A percentile compares a stretch with the other conserved stretches of the same genome.
These are phyloP conservation scores for Bombus pyrosoma DNA, from an alignment of 1,140 invertebrate genomes.

Conservation along the genomic window DNA sequence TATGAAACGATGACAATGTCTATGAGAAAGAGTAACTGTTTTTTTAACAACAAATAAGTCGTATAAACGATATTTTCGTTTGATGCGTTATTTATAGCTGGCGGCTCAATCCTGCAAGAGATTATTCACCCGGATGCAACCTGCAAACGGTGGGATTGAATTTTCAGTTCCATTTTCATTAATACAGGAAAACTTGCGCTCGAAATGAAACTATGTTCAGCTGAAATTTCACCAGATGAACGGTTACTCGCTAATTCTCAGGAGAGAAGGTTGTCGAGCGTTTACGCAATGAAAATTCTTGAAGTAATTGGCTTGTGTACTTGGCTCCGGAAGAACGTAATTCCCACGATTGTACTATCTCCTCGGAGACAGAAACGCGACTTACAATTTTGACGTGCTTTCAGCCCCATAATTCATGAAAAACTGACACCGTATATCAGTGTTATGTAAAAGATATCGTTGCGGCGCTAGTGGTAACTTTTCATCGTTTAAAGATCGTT, in stretches of 20 bases:
- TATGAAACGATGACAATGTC: no score
- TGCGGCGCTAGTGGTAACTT: not conserved
- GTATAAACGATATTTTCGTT: not conserved
- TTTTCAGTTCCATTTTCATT: slow-evolving; percentile 19
- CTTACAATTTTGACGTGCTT: not conserved
- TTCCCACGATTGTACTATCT: not conserved
- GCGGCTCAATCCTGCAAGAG: not conserved
- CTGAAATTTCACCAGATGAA: not conserved
- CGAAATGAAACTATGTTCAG: not conserved
- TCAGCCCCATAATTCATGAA: not conserved
- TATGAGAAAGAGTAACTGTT: no score
- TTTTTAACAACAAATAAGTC: not conserved
- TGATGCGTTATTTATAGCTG: not conserved
- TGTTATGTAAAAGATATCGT: slow-evolving; percentile 29
- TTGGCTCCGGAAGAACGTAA: not conserved
- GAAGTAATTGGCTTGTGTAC: not conserved
- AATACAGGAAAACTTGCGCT: not conserved
- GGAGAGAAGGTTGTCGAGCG: not conserved
- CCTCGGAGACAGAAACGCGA: not conserved
- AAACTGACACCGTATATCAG: slow-evolving; percentile 32
- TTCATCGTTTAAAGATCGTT: slow-evolving; percentile 46
- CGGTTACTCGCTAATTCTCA: no score
- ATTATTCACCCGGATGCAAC: not conserved
- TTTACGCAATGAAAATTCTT: not conserved
- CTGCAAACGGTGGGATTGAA: not conserved